Evolutionary conservation across 2,797 vertebrate species (phyloP).

Genomic region (Pseudochirops cupreus): DNA sequence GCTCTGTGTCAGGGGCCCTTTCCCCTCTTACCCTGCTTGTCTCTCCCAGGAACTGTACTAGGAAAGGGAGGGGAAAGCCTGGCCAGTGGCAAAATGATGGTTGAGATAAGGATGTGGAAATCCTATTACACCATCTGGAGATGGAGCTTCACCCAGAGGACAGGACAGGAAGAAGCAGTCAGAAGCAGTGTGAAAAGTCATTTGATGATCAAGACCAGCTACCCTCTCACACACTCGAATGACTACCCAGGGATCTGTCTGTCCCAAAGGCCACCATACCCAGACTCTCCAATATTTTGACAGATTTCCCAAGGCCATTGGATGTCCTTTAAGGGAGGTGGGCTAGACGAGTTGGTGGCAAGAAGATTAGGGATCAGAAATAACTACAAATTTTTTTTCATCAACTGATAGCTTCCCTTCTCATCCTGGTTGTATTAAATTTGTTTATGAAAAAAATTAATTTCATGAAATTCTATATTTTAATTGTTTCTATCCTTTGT

Average conservation of each 20-base stretch:
- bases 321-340: background rate
- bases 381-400: background rate
- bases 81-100: constrained; percentile 22
- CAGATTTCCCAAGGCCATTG: background rate
- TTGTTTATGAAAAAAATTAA: background rate
- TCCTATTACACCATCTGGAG: constrained; percentile 71
- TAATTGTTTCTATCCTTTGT: background rate
- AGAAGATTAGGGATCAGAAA: background rate
- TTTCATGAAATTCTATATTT: background rate
- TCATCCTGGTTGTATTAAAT: background rate
- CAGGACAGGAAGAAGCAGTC: background rate
- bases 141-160: constrained; percentile 53
- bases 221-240: constrained; percentile 38
- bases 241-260: background rate
- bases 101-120: constrained; percentile 56
- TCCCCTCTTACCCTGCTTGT: background rate
- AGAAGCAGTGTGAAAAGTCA: constrained; percentile 58
- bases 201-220: constrained; percentile 23
- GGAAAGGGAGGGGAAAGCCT: constrained; percentile 48
- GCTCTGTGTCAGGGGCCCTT: background rate
- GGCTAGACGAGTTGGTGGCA: background rate
- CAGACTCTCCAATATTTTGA: background rate
- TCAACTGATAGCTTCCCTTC: background rate
- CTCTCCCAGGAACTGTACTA: constrained; percentile 43
- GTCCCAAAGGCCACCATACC: background rate